phyloP scores from a whole-genome alignment of 2,797 vertebrate genomes.

The Ptychadena robeensis region DNA sequence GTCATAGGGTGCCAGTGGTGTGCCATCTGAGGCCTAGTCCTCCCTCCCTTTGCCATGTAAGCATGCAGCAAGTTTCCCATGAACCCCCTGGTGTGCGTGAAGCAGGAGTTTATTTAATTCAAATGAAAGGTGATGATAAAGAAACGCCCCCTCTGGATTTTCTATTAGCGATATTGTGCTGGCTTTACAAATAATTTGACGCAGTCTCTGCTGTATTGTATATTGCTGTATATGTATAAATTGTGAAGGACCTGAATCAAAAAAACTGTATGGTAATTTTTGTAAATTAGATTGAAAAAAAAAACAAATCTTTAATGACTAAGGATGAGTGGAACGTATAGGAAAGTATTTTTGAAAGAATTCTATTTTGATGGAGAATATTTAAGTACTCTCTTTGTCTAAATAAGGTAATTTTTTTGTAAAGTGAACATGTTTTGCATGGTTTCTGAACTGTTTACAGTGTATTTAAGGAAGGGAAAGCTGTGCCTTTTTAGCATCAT shows the following conservation, averaged over 20 bases:
- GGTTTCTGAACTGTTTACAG: slow-evolving; percentile 99
- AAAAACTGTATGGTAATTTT: slow-evolving; percentile 81
- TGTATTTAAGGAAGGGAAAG: slow-evolving; percentile 99
- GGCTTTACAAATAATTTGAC: slow-evolving; percentile 85
- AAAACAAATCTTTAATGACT: slow-evolving; percentile 87
- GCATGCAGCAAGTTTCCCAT: slow-evolving; percentile 39
- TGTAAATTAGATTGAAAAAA: slow-evolving; percentile 83
- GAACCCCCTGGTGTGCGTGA: slow-evolving; percentile 68
- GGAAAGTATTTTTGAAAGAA: slow-evolving; percentile 99
- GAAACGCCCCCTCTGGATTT: slow-evolving; percentile 79
- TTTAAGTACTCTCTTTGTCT: slow-evolving; percentile 99
- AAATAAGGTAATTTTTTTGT: slow-evolving; percentile 90
- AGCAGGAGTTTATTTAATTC: slow-evolving; percentile 77
- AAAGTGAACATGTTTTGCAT: slow-evolving; percentile 99
- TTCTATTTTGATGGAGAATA: slow-evolving; percentile 99
- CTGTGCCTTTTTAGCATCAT: slow-evolving; percentile 99
- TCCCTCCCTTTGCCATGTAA: slow-evolving; percentile 16
- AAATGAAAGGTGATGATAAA: slow-evolving; percentile 75
- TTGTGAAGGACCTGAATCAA: slow-evolving; percentile 89
- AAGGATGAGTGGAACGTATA: slow-evolving; percentile 85
- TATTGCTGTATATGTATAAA: slow-evolving; percentile 86
- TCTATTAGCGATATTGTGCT: slow-evolving; percentile 82
- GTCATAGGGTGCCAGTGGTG: not conserved
- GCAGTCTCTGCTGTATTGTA: slow-evolving; percentile 85
- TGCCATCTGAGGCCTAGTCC: slow-evolving; percentile 8